These are phyloP conservation scores for Sepiola atlantica DNA, from an alignment of 2,888 invertebrate genomes.

Conservation along the genomic window DNA sequence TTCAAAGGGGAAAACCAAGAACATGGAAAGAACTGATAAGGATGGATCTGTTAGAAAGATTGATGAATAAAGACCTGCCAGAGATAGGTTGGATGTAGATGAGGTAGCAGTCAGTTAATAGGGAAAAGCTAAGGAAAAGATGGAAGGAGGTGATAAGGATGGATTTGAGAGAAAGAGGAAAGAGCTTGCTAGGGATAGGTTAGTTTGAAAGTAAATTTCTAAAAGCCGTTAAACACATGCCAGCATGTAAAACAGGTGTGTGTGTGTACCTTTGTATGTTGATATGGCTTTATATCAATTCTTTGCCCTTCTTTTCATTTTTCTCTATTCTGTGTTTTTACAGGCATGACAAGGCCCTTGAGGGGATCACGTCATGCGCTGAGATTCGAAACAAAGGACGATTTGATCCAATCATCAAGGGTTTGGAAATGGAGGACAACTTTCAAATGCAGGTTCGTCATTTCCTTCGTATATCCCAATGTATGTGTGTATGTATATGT, in stretches of 20 bases:
- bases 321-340: neutral
- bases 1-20: no score
- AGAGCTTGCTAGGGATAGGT: no score
- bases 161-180: no score
- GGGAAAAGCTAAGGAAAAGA: no score
- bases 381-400: conserved; percentile 82
- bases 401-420: conserved; percentile 87
- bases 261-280: neutral
- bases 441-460: conserved; percentile 68
- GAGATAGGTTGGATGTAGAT: no score
- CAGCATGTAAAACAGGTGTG: neutral
- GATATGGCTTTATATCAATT: neutral
- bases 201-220: no score
- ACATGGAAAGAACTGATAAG: no score
- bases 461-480: neutral
- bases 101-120: no score
- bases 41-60: no score
- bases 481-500: neutral
- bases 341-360: conserved; percentile 88
- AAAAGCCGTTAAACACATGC: no score
- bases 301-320: neutral
- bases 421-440: conserved; percentile 79
- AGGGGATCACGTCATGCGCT: conserved; percentile 91
- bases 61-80: no score
- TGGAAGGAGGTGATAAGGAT: no score